Conservation (phyloP, 2,113 vertebrate species). For the Ifrita kowaldi region DNA sequence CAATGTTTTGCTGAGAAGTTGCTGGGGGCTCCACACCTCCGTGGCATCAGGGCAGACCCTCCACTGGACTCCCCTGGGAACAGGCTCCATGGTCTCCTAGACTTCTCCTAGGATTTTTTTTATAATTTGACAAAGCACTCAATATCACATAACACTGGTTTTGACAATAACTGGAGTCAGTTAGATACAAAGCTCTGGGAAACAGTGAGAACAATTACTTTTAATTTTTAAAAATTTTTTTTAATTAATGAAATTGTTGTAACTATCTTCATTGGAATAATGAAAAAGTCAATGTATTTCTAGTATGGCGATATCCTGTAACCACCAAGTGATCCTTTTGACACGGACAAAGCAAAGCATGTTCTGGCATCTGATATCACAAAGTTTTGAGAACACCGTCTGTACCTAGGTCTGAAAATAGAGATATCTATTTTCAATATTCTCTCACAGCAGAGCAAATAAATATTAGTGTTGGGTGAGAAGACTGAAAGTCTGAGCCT, state of each 20-base stretch:
- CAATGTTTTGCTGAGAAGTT: neutral
- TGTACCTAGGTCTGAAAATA: neutral
- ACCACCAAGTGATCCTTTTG: neutral
- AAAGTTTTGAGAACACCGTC: neutral
- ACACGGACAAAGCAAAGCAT: neutral
- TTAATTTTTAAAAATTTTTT: neutral
- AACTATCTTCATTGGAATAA: neutral
- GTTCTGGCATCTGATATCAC: neutral
- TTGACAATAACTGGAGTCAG: neutral
- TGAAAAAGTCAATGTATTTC: neutral
- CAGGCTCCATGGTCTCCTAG: neutral
- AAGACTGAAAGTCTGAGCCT: neutral
- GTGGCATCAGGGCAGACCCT: neutral
- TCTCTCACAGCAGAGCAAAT: neutral
- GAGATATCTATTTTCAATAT: neutral
- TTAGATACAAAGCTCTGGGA: neutral
- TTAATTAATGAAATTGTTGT: neutral
- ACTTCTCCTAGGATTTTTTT: neutral
- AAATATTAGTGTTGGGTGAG: neutral
- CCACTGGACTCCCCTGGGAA: neutral
- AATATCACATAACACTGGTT: neutral
- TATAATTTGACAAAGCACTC: neutral
- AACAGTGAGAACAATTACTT: neutral
- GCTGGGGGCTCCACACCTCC: neutral
- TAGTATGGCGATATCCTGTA: neutral